A percentile compares a stretch with the other conserved stretches of the same genome.
Conservation (phyloP, 2,888 invertebrate genomes). For the Coelogynopora nodosa region DNA sequence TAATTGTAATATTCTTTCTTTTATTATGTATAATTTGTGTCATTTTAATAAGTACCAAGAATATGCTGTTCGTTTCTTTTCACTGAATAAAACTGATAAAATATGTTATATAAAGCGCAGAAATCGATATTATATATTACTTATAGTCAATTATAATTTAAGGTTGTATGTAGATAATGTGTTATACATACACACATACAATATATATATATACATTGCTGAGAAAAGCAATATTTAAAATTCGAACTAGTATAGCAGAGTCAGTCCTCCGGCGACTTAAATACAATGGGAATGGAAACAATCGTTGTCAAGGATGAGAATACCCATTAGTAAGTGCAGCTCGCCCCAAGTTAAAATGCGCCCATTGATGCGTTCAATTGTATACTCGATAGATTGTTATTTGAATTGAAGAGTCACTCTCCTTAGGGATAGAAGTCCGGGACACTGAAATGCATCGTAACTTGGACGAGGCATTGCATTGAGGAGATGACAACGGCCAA, state of each 20-base stretch:
- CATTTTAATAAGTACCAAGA: not conserved
- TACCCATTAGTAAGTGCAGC: not conserved
- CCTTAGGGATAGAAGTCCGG: no score
- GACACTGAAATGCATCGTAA: no score
- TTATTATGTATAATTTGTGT: not conserved
- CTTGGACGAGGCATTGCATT: not conserved
- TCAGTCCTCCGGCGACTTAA: not conserved
- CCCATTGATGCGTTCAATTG: constrained; percentile 24
- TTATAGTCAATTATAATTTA: no score
- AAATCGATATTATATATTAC: no score
- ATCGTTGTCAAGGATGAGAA: not conserved
- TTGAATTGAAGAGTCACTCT: constrained; percentile 7
- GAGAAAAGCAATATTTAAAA: not conserved
- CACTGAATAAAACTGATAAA: no score
- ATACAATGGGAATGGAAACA: not conserved
- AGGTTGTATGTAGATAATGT: not conserved
- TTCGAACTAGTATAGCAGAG: not conserved
- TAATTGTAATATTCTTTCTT: not conserved
- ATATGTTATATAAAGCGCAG: not conserved
- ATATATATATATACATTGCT: not conserved
- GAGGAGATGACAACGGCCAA: no score
- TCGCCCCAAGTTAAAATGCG: not conserved
- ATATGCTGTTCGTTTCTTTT: not conserved
- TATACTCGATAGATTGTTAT: constrained; percentile 8
- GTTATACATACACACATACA: not conserved